Evolutionary conservation across 1,140 invertebrate species (phyloP).

Genomic region (Drosophila ironensis): DNA sequence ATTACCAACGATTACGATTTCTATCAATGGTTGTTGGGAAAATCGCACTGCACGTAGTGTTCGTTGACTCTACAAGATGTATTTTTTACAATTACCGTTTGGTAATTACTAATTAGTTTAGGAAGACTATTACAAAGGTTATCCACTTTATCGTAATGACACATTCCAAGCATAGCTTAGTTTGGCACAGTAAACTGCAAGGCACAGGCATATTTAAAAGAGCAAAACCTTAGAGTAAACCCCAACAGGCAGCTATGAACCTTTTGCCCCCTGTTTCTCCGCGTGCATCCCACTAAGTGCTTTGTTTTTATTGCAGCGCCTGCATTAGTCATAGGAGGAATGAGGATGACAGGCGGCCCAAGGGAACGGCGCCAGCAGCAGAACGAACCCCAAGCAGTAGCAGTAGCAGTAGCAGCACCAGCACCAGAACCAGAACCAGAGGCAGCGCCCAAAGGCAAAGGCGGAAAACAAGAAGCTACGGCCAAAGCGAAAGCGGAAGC

Average conservation of each 20-base stretch:
- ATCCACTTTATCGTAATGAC: too few species aligned
- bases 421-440: constrained; percentile 7
- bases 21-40: too few species aligned
- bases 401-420: background rate
- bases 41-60: too few species aligned
- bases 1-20: background rate
- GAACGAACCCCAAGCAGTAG: constrained; percentile 9
- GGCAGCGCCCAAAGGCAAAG: constrained; percentile 7
- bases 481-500: background rate
- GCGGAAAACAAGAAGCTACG: constrained; percentile 11
- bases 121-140: too few species aligned
- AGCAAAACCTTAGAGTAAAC: too few species aligned
- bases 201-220: too few species aligned
- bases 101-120: too few species aligned
- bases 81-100: too few species aligned
- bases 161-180: too few species aligned
- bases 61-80: too few species aligned
- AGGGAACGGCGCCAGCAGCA: constrained; percentile 37
- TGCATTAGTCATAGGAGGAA: constrained; percentile 44
- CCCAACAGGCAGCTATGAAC: background rate
- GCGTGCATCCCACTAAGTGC: background rate
- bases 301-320: constrained; percentile 32
- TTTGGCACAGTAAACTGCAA: too few species aligned
- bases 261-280: background rate
- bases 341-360: constrained; percentile 34